Conservation (phyloP, 2,113 vertebrate species). For the Pygoscelis adeliae region DNA sequence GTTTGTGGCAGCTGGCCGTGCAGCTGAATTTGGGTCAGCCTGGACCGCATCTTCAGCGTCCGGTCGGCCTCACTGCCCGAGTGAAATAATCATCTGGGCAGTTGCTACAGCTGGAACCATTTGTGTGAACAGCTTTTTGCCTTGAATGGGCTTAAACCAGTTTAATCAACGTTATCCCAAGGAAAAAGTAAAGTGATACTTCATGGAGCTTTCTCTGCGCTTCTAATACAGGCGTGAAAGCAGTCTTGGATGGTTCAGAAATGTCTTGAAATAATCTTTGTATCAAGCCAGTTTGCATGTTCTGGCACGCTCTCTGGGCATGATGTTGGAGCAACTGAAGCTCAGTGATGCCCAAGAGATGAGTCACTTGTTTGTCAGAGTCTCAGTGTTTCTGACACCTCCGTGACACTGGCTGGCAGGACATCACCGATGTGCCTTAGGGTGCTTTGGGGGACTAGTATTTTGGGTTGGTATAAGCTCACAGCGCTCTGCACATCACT, state of each 20-base stretch:
- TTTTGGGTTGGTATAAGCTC: not conserved
- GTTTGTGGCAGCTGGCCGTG: not conserved
- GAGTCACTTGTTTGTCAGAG: not conserved
- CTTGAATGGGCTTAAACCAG: not conserved
- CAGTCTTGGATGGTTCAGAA: not conserved
- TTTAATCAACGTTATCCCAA: not conserved
- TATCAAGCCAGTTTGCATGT: not conserved
- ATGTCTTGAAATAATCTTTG: not conserved
- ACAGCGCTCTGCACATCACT: not conserved
- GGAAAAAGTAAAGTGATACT: not conserved
- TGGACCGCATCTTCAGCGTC: not conserved
- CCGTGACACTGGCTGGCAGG: not conserved
- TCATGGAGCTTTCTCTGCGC: not conserved
- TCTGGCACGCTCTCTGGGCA: not conserved
- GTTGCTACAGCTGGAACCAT: not conserved
- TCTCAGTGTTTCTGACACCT: not conserved
- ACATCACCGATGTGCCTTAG: rapidly evolving
- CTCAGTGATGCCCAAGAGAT: not conserved
- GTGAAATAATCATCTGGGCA: not conserved
- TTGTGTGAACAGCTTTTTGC: not conserved
- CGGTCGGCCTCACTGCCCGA: rapidly evolving
- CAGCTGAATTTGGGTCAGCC: not conserved
- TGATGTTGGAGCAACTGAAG: not conserved
- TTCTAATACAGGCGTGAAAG: not conserved
- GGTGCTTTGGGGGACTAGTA: not conserved